A percentile compares a stretch with the other conserved stretches of the same genome.
These are phyloP conservation scores for Gambelia wislizenii DNA, from an alignment of 2,797 vertebrate genomes.

Conservation along the genomic window DNA sequence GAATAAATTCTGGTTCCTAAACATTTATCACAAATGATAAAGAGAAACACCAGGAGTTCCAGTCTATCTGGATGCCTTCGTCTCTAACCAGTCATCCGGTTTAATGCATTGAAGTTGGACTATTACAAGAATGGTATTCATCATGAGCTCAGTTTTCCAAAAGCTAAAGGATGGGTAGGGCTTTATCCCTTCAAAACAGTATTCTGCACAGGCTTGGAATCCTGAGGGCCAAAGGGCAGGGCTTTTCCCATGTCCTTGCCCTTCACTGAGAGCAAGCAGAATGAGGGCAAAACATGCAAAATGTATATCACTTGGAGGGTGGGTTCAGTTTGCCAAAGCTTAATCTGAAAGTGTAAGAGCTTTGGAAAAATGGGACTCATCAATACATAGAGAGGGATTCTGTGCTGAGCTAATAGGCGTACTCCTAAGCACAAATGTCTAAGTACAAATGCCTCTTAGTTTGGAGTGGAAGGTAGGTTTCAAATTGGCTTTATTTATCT, in stretches of 20 bases:
- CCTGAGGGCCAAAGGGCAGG: not conserved
- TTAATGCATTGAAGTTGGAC: not conserved
- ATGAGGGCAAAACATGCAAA: not conserved
- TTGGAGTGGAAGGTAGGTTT: not conserved
- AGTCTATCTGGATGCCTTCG: not conserved
- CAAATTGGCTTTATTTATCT: not conserved
- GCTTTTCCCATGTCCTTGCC: not conserved
- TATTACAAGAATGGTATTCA: not conserved
- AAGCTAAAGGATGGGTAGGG: not conserved
- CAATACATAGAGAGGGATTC: not conserved
- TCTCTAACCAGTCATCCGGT: not conserved
- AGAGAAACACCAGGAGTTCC: not conserved
- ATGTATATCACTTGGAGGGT: not conserved
- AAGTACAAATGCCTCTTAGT: not conserved
- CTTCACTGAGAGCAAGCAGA: not conserved
- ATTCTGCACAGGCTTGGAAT: not conserved
- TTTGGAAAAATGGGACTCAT: not conserved
- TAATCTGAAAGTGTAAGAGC: not conserved
- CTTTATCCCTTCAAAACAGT: not conserved
- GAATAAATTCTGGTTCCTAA: not conserved
- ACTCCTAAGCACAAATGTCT: too few species aligned
- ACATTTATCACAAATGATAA: not conserved
- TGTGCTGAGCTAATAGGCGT: too few species aligned
- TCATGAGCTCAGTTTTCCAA: not conserved
- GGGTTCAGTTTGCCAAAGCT: not conserved